Percentiles rank a stretch among this genome's conserved stretches.
phyloP scores from a whole-genome alignment of 2,888 invertebrate genomes.

The Lithophane socia region DNA sequence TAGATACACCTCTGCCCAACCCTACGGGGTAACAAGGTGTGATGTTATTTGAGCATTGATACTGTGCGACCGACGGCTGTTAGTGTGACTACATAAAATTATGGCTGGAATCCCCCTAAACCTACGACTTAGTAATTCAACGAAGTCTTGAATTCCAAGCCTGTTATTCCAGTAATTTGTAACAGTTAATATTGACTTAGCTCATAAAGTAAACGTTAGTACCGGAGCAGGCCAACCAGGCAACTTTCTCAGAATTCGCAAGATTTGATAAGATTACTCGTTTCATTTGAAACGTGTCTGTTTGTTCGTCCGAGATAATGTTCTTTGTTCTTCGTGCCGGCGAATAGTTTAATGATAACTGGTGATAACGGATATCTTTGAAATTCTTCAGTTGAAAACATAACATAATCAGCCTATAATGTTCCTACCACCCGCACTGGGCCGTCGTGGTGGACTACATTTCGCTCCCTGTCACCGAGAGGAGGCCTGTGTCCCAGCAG shows the following conservation, averaged over 20 bases:
- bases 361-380: constrained; percentile 38
- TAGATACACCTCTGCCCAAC: not conserved
- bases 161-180: constrained; percentile 42
- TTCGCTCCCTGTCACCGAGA: not conserved
- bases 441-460: not conserved
- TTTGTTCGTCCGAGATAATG: constrained; percentile 56
- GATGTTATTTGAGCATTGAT: not conserved
- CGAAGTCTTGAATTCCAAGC: constrained; percentile 11
- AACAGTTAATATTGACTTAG: constrained; percentile 52
- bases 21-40: not conserved
- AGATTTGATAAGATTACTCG: constrained; percentile 63
- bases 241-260: constrained; percentile 58
- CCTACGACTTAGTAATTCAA: not conserved
- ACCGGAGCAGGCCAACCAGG: constrained; percentile 32
- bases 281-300: constrained; percentile 51
- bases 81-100: not conserved
- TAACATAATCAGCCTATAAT: not conserved
- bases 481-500: not conserved
- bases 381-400: constrained; percentile 32
- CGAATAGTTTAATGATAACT: constrained; percentile 50
- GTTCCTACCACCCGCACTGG: not conserved
- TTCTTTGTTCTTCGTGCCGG: constrained; percentile 60
- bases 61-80: too few relatives aligned
- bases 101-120: not conserved
- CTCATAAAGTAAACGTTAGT: constrained; percentile 34